A percentile compares a stretch with the other conserved stretches of the same genome.
Evolutionary conservation across 1,140 invertebrate genomes (phyloP).

Genomic region (Triops cancriformis): DNA sequence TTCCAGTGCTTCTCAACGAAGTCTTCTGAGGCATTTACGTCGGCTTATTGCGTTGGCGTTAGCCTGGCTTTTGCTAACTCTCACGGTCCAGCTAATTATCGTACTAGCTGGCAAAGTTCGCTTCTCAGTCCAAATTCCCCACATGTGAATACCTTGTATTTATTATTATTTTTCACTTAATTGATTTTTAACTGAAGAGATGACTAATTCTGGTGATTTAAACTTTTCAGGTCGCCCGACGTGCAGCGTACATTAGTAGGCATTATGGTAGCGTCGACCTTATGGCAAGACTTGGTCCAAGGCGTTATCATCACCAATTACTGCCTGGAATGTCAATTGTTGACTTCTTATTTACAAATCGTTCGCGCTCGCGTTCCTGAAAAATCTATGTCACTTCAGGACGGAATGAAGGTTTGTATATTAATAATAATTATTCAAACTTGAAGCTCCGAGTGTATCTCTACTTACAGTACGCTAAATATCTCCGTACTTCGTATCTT

Average conservation of each 20-base stretch:
- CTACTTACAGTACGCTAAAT: background rate
- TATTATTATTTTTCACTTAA: background rate
- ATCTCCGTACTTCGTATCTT: too few relatives aligned
- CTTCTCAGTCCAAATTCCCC: background rate
- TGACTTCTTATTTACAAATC: conserved; percentile 21
- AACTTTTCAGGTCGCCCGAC: background rate
- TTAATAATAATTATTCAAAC: background rate
- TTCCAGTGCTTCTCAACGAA: conserved; percentile 14
- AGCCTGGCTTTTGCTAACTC: conserved; percentile 21
- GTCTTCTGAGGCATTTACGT: conserved; percentile 19
- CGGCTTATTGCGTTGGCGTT: conserved; percentile 15
- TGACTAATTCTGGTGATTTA: background rate
- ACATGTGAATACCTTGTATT: background rate
- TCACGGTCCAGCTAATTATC: conserved; percentile 17
- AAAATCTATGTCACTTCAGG: conserved; percentile 22
- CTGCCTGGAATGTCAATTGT: conserved; percentile 25
- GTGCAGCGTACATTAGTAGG: conserved; percentile 10
- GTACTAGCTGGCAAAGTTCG: background rate
- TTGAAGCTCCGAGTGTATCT: background rate
- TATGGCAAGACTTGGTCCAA: conserved; percentile 25
- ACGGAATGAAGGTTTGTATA: conserved; percentile 20
- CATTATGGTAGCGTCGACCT: conserved; percentile 22
- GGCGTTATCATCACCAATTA: conserved; percentile 24
- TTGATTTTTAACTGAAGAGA: background rate
- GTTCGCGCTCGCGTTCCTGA: conserved; percentile 22